Evolutionary conservation across 2,888 invertebrate genomes (phyloP).

Genomic region (Carcina quercana): DNA sequence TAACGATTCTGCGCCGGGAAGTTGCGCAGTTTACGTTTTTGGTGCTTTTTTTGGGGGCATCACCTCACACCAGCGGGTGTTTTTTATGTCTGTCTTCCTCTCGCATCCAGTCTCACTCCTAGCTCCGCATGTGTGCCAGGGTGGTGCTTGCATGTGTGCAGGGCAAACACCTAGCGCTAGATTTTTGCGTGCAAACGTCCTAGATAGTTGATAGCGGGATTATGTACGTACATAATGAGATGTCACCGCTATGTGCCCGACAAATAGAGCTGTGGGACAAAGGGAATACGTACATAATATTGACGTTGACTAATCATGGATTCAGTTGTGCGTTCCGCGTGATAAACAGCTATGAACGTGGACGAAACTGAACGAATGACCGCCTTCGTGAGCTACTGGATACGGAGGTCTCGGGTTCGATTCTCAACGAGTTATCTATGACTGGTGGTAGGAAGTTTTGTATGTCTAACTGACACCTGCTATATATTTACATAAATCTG

Average conservation of each 20-base stretch:
- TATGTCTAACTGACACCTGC: too few species aligned
- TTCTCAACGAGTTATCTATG: too few species aligned
- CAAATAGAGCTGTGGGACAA: conserved; percentile 63
- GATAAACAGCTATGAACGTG: conserved; percentile 3
- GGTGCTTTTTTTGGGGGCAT: conserved; percentile 75
- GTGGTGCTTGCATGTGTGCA: conserved; percentile 27
- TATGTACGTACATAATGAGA: conserved; percentile 62
- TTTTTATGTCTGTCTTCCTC: conserved; percentile 72
- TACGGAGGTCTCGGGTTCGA: background rate
- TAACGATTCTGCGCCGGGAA: conserved; percentile 76
- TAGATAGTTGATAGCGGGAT: conserved; percentile 54
- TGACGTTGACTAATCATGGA: conserved; percentile 65
- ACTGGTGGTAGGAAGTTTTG: too few species aligned
- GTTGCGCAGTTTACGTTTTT: conserved; percentile 75
- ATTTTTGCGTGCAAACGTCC: conserved; percentile 66
- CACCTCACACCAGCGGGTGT: conserved; percentile 69
- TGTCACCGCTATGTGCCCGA: conserved; percentile 55
- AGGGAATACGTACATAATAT: conserved; percentile 35
- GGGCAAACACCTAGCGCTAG: conserved; percentile 67
- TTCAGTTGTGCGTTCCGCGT: conserved; percentile 18
- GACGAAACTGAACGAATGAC: too few species aligned
- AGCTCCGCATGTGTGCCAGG: conserved; percentile 31
- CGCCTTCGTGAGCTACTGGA: background rate
- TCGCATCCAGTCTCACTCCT: conserved; percentile 58
- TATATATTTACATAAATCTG: too few species aligned